Evolutionary conservation across 2,797 vertebrate genomes (phyloP).

Genomic region (Paratrypauchen microcephalus): DNA sequence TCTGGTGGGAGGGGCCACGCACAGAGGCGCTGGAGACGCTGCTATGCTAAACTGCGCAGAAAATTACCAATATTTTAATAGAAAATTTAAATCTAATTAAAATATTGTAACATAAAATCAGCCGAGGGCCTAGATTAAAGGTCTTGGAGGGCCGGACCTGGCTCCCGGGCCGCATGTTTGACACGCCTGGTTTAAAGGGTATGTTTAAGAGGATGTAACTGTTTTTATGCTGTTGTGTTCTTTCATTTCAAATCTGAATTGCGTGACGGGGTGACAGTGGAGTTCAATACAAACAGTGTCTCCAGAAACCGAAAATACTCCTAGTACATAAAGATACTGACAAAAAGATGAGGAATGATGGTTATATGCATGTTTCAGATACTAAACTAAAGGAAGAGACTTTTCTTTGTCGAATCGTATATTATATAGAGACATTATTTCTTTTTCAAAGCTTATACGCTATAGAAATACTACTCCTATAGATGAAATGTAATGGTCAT

Average conservation of each 20-base stretch:
- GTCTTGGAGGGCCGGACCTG: no score
- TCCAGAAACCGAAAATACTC: slow-evolving; percentile 12
- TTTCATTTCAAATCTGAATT: not conserved
- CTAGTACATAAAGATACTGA: not conserved
- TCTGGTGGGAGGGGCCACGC: no score
- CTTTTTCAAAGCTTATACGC: slow-evolving; percentile 47
- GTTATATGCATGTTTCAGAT: slow-evolving; percentile 64
- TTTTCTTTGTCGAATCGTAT: slow-evolving; percentile 44
- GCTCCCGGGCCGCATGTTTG: no score
- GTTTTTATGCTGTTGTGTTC: slow-evolving; percentile 2
- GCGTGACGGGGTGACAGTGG: no score
- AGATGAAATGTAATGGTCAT: slow-evolving; percentile 33
- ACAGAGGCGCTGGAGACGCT: no score
- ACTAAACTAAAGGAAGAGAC: slow-evolving; percentile 38
- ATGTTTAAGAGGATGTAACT: slow-evolving; percentile 1
- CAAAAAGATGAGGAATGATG: slow-evolving; percentile 39
- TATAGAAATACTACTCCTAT: slow-evolving; percentile 43
- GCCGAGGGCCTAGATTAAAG: no score
- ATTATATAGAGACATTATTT: slow-evolving; percentile 37
- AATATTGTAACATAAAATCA: no score
- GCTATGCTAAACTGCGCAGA: no score
- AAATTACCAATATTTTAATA: no score
- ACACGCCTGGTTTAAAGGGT: no score
- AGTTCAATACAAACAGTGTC: not conserved
- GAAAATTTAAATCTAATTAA: no score